Evolutionary conservation across 2,888 invertebrate genomes (phyloP).

Genomic region (Endomychus coccineus): DNA sequence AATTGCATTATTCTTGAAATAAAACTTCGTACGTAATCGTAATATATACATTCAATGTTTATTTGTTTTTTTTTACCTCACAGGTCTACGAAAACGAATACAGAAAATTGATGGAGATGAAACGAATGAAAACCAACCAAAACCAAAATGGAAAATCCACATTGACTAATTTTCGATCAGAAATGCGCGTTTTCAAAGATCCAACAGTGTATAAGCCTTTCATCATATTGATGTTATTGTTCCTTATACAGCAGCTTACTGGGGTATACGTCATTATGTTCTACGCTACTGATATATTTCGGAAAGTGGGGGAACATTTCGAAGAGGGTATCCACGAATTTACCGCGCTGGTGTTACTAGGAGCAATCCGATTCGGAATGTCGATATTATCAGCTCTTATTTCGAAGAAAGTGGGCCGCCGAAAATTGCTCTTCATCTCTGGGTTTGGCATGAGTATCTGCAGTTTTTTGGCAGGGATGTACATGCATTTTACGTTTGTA

Average conservation of each 20-base stretch:
- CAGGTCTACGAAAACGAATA: constrained; percentile 25
- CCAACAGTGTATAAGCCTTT: constrained; percentile 49
- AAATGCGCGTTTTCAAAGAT: constrained; percentile 28
- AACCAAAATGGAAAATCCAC: constrained; percentile 1
- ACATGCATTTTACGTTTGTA: constrained; percentile 28
- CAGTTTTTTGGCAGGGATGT: constrained; percentile 40
- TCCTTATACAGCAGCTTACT: constrained; percentile 51
- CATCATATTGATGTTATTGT: constrained; percentile 43
- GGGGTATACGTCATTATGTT: constrained; percentile 53
- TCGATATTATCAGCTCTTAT: constrained; percentile 46
- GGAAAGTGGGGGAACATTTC: constrained; percentile 43
- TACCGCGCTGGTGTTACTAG: constrained; percentile 46
- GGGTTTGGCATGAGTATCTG: constrained; percentile 49
- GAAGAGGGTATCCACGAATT: constrained; percentile 43
- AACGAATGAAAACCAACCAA: constrained; percentile 11
- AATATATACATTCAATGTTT: too few species aligned
- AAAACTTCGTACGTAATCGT: too few species aligned
- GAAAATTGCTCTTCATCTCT: constrained; percentile 46
- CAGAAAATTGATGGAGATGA: constrained; percentile 25
- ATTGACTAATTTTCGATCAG: constrained; percentile 5
- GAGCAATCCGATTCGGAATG: constrained; percentile 48
- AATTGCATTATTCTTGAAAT: too few species aligned
- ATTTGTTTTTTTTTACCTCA: too few species aligned
- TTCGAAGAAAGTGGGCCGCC: constrained; percentile 46
- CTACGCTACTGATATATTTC: constrained; percentile 50